A percentile compares a stretch with the other conserved stretches of the same genome.
Evolutionary conservation across 2,797 vertebrate genomes (phyloP).

Genomic region (Erethizon dorsatum): DNA sequence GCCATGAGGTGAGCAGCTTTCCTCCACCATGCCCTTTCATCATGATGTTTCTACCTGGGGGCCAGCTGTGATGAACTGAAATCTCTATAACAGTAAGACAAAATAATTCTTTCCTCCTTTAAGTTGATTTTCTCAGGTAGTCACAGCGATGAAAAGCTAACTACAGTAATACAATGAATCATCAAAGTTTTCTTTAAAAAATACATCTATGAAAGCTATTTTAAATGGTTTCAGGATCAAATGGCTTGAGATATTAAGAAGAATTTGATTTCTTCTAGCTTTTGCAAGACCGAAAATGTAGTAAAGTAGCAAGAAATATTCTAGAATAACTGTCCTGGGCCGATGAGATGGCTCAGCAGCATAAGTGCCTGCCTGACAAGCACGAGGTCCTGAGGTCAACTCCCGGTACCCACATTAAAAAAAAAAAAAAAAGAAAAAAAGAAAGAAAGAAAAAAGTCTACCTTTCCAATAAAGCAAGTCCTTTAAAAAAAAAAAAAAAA

Average conservation of each 20-base stretch:
- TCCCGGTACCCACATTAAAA: too few species aligned
- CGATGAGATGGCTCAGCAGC: too few species aligned
- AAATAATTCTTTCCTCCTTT: background rate
- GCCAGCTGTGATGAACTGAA: background rate
- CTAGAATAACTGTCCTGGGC: background rate
- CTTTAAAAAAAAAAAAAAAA: too few species aligned
- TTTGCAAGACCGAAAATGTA: background rate
- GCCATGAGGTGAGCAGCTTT: background rate
- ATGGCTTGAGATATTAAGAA: background rate
- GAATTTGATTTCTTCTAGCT: constrained; percentile 12
- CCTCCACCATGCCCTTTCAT: background rate
- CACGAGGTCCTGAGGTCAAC: too few species aligned
- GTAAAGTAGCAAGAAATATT: background rate
- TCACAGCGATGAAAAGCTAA: background rate
- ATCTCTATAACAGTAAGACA: background rate
- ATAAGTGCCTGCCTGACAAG: too few species aligned
- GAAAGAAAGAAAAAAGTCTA: too few species aligned
- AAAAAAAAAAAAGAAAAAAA: too few species aligned
- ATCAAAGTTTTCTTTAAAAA: background rate
- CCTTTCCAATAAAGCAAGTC: too few species aligned
- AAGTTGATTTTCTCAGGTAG: background rate
- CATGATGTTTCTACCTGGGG: background rate
- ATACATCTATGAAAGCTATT: background rate
- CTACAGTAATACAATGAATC: background rate
- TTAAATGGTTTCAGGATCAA: constrained; percentile 47